Base-by-base conservation (phyloP, 2,113 vertebrate genomes). In the Xiphophorus maculatus region DNA sequence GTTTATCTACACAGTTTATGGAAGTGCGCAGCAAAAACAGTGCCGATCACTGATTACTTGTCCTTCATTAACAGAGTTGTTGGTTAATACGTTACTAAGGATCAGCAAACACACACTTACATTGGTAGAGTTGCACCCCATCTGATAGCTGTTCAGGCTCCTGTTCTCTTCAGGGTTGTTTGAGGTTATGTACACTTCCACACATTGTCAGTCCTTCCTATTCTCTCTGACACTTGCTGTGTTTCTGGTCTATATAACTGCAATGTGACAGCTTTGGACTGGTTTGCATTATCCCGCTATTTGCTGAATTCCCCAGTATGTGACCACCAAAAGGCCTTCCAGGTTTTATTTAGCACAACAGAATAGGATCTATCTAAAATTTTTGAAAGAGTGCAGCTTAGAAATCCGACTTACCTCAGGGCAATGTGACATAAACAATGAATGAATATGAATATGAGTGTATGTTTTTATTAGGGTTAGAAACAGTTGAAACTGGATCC, bases 61-160 rank as follows among this genome's bases (percentile, higher is more conserved):
- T 93, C 88, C 89, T 89, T 91, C 88, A 89, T 93, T 93, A 91
- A 93, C 92, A 91, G 82, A 92, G 88, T 83, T 78, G 71, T 75
- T 87, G 88, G 91, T 93, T 93, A 93, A 93, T 93, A 84, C 89
- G 75, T 92, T 65, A 92, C 91, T 82, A 69, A 74, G 82, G 81
- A 80, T 82, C 83, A 61, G 80, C 64, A 68, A 58, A 82, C 69
- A 85, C 73, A 81, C 27, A 82, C 68, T 69, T 66, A 42, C n/a
- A 35, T 25, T 81, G 75, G 63, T 35, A 65, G 32, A 25, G 74
- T 4, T 25, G 75, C 67, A 83, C 72, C 73, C 62, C 44, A 37
- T 83, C 63, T 81, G 90, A 91, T 90, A 80, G 87, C 63, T 60
- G 40, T 1, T 28, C 63, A 71, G 68, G 42, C 11, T n/a, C 22